Base-by-base conservation (phyloP, 2,113 vertebrate genomes). In the Calyptommatus sinebrachiatus region DNA sequence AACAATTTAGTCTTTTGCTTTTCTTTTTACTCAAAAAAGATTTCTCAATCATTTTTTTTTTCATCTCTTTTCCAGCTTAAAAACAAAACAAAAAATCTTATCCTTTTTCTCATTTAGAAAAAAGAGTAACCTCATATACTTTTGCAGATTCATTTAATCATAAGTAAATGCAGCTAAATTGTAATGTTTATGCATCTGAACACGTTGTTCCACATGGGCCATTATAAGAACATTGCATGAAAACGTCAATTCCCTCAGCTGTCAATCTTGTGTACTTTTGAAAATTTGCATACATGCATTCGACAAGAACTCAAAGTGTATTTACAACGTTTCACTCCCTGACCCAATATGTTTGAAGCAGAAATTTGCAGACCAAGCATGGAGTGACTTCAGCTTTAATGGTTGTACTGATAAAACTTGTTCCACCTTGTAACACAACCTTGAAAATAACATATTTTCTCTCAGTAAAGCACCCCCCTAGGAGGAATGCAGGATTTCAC, bases 101-200 rank as follows among this genome's bases (percentile, higher is more conserved):
- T 41, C 21, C 45, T 45, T 21, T 11, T 24, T 31, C 26, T 35
- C 48, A 67, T 45, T 80, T 46, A 28, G 45, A n/a, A 22, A 11
- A 22, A 53, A 70, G 29, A 24, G 53, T 24, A 69, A 31, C 31
- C 72, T 46, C 14, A 46, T 75, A 8, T 10, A 61, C 1, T 4
- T 61, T 75, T 61, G 24, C 29, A 60, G 24, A 7, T 26, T 81
- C 57, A 31, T 24, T 7, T 35, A 74, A 68, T 68, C 29, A 68
- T 60, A 57, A 68, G 62, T 63, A 73, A 80, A 74, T 60, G 63
- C 48, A 60, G 26, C 18, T 45, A 68, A 87, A 7, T 62, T 57
- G 12, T 50, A 68, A 29, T 67, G 53, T 28, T 46, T 86, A 77
- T 76, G 71, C 22, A 78, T 83, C 63, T 81, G 84, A 79, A 78